phyloP scores from a whole-genome alignment of 2,797 vertebrate species.

The Xiphorhynchus erythropygius region DNA sequence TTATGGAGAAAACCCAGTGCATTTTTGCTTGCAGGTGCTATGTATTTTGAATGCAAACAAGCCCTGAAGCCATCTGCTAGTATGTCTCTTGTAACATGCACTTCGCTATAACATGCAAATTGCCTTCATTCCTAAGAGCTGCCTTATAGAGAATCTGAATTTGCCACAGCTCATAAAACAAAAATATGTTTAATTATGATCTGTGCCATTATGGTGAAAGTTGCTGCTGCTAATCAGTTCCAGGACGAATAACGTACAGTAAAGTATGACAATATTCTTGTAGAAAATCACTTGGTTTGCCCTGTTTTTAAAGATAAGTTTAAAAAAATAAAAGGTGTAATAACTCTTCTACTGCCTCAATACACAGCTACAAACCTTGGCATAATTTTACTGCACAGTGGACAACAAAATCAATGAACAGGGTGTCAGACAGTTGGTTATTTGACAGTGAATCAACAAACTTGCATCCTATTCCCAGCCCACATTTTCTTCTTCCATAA shows the following conservation, averaged over 20 bases:
- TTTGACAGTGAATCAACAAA: constrained; percentile 8
- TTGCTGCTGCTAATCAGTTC: background rate
- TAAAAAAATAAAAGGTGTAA: background rate
- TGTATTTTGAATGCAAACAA: constrained; percentile 19
- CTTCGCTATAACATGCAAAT: constrained; percentile 16
- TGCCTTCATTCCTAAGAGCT: background rate
- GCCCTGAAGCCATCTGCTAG: constrained; percentile 26
- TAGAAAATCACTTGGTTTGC: background rate
- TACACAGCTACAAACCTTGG: background rate
- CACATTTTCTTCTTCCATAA: background rate
- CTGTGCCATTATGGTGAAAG: constrained; percentile 31
- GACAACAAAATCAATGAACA: constrained; percentile 4
- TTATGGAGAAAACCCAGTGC: background rate
- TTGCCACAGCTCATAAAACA: constrained; percentile 38
- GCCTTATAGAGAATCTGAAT: constrained; percentile 26
- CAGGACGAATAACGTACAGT: constrained; percentile 28
- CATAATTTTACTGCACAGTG: background rate
- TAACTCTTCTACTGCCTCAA: background rate
- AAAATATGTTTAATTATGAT: constrained; percentile 58
- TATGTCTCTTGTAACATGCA: constrained; percentile 7
- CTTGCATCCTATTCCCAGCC: background rate
- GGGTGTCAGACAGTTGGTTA: background rate
- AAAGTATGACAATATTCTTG: background rate
- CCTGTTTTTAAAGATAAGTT: constrained; percentile 12
- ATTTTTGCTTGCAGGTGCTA: constrained; percentile 35